Conservation (phyloP, 2,113 vertebrate genomes). For the Ammospiza nelsoni region DNA sequence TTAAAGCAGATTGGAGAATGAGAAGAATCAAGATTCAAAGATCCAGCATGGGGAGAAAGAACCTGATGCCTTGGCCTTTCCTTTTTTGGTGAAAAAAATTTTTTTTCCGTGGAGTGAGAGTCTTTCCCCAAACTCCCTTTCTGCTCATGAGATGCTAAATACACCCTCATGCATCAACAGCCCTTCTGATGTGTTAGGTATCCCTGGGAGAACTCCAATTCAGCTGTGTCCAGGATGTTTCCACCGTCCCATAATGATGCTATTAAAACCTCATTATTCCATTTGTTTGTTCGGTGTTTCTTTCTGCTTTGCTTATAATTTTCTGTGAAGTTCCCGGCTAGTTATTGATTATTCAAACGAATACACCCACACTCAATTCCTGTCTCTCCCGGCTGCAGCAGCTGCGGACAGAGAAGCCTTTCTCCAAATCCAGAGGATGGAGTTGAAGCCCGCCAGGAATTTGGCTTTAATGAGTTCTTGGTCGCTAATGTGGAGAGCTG, state of each 20-base stretch:
- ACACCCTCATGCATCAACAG: background rate
- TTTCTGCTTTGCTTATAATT: background rate
- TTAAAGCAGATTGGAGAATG: background rate
- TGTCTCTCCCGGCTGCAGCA: background rate
- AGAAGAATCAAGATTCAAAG: background rate
- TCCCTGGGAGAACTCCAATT: background rate
- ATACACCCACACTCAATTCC: background rate
- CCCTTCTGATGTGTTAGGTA: background rate
- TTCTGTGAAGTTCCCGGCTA: background rate
- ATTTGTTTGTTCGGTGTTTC: background rate
- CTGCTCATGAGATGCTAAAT: background rate
- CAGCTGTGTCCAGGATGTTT: background rate
- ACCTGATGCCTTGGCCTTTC: background rate
- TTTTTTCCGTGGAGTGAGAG: background rate
- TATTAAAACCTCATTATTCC: conserved; percentile 18
- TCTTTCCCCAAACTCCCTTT: background rate
- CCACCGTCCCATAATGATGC: background rate
- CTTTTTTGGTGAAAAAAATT: background rate
- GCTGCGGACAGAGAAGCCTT: background rate
- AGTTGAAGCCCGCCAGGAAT: background rate
- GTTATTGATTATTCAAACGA: background rate
- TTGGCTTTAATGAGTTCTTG: background rate
- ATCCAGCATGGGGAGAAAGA: background rate
- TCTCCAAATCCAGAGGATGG: background rate
- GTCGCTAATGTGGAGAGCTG: background rate